These are phyloP conservation scores for Aelia acuminata DNA, from an alignment of 2,888 invertebrate genomes.

Conservation along the genomic window DNA sequence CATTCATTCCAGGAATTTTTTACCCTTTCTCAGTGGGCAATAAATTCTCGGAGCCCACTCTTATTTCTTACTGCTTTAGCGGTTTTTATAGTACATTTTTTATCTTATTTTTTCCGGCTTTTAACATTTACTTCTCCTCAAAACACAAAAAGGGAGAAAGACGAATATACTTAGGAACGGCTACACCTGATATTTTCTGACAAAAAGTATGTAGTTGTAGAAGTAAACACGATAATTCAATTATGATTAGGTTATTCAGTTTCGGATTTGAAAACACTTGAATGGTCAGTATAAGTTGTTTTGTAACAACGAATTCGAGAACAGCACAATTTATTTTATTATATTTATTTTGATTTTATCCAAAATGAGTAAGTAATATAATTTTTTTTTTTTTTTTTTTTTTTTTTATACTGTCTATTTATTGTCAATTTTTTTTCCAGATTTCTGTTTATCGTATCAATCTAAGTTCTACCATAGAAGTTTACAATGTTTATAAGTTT, in stretches of 20 bases:
- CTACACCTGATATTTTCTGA: background rate
- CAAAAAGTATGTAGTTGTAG: background rate
- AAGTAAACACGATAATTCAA: background rate
- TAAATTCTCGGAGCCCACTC: background rate
- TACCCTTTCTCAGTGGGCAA: background rate
- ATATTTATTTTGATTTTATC: too few relatives aligned
- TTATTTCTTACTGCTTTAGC: constrained; percentile 38
- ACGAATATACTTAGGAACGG: background rate
- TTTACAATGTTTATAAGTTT: too few relatives aligned
- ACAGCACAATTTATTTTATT: too few relatives aligned
- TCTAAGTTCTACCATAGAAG: too few relatives aligned
- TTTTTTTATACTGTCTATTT: too few relatives aligned
- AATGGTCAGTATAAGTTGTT: background rate
- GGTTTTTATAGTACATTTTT: background rate
- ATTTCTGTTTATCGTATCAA: too few relatives aligned
- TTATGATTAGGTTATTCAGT: background rate
- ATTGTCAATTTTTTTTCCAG: too few relatives aligned
- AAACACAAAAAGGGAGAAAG: background rate
- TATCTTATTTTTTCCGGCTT: background rate
- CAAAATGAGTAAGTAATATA: too few relatives aligned
- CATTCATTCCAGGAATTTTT: constrained; percentile 46
- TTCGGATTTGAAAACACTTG: background rate
- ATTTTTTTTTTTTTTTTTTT: too few relatives aligned
- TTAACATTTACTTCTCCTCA: constrained; percentile 2
- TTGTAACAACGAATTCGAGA: background rate